A percentile compares a stretch with the other conserved stretches of the same genome.
phyloP scores from a whole-genome alignment of 30 jellyfish, hydroid and myxozoan species.

The Cassiopea andromeda region DNA sequence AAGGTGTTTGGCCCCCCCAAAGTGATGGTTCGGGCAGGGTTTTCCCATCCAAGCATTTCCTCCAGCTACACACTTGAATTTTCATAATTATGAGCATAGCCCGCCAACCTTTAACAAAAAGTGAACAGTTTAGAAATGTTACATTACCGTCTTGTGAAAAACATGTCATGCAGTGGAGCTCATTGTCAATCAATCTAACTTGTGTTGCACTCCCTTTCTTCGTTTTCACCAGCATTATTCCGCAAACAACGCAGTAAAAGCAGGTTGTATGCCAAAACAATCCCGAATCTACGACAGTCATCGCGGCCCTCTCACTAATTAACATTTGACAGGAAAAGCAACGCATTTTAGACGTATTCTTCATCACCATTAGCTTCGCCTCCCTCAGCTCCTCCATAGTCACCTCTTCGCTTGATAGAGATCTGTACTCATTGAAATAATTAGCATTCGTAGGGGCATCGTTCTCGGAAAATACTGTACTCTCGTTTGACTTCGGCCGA shows the following conservation, averaged over 20 bases:
- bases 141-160: conserved; percentile 65
- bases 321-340: conserved; percentile 49
- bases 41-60: too few relatives aligned
- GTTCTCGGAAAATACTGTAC: conserved; percentile 40
- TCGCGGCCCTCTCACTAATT: conserved; percentile 40
- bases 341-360: conserved; percentile 17
- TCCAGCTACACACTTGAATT: too few relatives aligned
- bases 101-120: too few relatives aligned
- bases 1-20: too few relatives aligned
- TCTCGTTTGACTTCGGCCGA: not conserved
- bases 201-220: not conserved
- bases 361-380: conserved; percentile 17
- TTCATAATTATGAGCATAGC: too few relatives aligned
- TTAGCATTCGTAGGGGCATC: conserved; percentile 2
- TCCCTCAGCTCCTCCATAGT: conserved; percentile 43
- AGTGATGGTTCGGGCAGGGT: too few relatives aligned
- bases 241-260: conserved; percentile 68
- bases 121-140: not conserved
- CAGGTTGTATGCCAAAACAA: conserved; percentile 65
- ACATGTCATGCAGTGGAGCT: conserved; percentile 69
- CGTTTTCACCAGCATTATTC: conserved; percentile 31
- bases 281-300: conserved; percentile 61
- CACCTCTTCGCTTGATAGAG: conserved; percentile 45
- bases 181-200: conserved; percentile 52
- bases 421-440: not conserved